Base-by-base conservation (phyloP, 92 coral and sea anemone genomes). In the Muricea muricata region DNA sequence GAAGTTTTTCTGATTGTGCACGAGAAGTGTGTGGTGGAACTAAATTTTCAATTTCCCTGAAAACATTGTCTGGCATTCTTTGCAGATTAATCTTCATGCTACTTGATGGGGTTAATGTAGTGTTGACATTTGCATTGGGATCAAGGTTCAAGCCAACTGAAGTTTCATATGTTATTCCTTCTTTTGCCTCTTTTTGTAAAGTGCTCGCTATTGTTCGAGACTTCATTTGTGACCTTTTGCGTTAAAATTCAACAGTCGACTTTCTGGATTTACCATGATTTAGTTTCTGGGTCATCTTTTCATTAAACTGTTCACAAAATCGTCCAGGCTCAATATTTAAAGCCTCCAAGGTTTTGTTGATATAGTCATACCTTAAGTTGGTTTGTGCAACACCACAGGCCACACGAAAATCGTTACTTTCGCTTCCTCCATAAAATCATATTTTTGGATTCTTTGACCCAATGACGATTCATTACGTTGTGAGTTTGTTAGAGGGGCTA, bases 381-480 rank as follows among this genome's bases (percentile, higher is more conserved):
- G 70, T 82, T 75, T 88, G 88, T 1, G 88, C 77, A 55, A 88
- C 85, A 21, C 52, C 71, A 75, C 92, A 89, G 3, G 92, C 89
- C 14, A 89, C 89, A 37, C 89, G 72, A 67, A 84, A 88, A 45
- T 88, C 88, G 78, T 76, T 75, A 34, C 85, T 84, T 28, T 88
- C 82, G 48, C 91, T 88, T 1, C 85, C 91, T 1, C 84, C 91
- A 41, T 71, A 87, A 46, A 57, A 63, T 26, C 85, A 17, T 9
- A 71, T 61, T 73, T 91, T 91, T 2, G 83, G 86, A 47, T 88
- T 85, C 42, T 87, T 91, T 18, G 77, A 78, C 13, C 88, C 93
- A 65, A 89, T n/a, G n/a, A n/a, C n/a, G 84, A 13, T 54, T 79
- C 91, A 63, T 84, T 91, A 52, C 84, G 5, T 31, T 91, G 91